A percentile compares a stretch with the other conserved stretches of the same genome.
phyloP scores from a whole-genome alignment of 1,140 invertebrate species.

The Rhysida immarginata region DNA sequence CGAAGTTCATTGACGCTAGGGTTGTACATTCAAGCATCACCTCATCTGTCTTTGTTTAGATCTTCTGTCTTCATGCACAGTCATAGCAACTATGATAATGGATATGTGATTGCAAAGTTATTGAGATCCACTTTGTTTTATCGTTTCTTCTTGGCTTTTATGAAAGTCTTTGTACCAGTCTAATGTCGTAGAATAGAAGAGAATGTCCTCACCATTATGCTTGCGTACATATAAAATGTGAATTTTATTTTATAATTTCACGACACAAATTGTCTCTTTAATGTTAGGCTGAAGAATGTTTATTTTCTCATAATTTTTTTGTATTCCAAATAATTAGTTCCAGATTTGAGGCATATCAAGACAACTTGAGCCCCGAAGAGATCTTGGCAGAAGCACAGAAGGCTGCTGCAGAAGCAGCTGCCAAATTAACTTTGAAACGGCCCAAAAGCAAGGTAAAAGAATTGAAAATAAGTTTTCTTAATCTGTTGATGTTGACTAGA shows the following conservation, averaged over 20 bases:
- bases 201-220: too few relatives aligned
- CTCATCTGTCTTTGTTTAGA: too few relatives aligned
- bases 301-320: not conserved
- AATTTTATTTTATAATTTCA: not conserved
- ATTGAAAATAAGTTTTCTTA: too few relatives aligned
- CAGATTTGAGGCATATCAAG: constrained; percentile 61
- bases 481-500: too few relatives aligned
- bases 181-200: too few relatives aligned
- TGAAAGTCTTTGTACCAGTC: not conserved
- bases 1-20: too few relatives aligned
- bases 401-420: constrained; percentile 47
- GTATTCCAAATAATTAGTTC: not conserved
- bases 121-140: too few relatives aligned
- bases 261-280: not conserved
- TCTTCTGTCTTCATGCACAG: too few relatives aligned
- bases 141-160: not conserved
- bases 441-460: constrained; percentile 31
- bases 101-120: too few relatives aligned
- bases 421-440: constrained; percentile 42
- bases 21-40: too few relatives aligned
- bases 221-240: too few relatives aligned
- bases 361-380: constrained; percentile 61
- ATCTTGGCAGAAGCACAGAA: constrained; percentile 53
- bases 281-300: not conserved
- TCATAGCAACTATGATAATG: too few relatives aligned